Evolutionary conservation across 2,797 vertebrate species (phyloP).

Genomic region (Steatocranus sp.): DNA sequence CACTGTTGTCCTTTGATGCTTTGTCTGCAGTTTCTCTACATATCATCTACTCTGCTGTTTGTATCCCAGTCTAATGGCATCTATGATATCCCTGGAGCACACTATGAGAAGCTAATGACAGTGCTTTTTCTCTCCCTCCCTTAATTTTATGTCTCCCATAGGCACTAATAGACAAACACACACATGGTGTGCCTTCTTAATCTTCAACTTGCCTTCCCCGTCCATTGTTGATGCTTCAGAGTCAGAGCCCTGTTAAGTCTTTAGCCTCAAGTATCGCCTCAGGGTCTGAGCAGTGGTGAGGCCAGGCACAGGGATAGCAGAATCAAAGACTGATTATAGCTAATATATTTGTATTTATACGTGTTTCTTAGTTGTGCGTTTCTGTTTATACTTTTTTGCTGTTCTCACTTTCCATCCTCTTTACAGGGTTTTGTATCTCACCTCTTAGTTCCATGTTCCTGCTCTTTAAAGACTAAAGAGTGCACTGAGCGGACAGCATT

Average conservation of each 20-base stretch:
- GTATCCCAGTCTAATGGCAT: slow-evolving; percentile 37
- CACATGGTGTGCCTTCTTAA: slow-evolving; percentile 14
- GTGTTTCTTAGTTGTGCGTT: background rate
- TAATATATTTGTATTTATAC: slow-evolving; percentile 43
- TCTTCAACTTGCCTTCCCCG: slow-evolving; percentile 17
- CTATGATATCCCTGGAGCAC: slow-evolving; percentile 47
- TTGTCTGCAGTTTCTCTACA: slow-evolving; percentile 22
- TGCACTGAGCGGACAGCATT: slow-evolving; percentile 7
- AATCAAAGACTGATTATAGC: slow-evolving; percentile 44
- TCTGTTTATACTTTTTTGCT: background rate
- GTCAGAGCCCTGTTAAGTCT: slow-evolving; percentile 48
- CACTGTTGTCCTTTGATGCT: slow-evolving; percentile 6
- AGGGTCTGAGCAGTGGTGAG: slow-evolving; percentile 35
- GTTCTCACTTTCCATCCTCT: background rate
- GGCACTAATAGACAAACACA: background rate
- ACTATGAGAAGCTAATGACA: slow-evolving; percentile 40
- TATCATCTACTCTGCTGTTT: slow-evolving; percentile 24
- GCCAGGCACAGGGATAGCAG: slow-evolving; percentile 4
- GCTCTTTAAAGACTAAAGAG: slow-evolving; percentile 10
- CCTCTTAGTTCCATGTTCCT: background rate
- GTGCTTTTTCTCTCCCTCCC: slow-evolving; percentile 27
- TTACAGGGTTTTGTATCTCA: background rate
- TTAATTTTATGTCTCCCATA: background rate
- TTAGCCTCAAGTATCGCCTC: slow-evolving; percentile 55
- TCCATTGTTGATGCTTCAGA: slow-evolving; percentile 26